These are phyloP conservation scores for Lingula anatina DNA, from an alignment of 2,888 invertebrate genomes.

Conservation along the genomic window DNA sequence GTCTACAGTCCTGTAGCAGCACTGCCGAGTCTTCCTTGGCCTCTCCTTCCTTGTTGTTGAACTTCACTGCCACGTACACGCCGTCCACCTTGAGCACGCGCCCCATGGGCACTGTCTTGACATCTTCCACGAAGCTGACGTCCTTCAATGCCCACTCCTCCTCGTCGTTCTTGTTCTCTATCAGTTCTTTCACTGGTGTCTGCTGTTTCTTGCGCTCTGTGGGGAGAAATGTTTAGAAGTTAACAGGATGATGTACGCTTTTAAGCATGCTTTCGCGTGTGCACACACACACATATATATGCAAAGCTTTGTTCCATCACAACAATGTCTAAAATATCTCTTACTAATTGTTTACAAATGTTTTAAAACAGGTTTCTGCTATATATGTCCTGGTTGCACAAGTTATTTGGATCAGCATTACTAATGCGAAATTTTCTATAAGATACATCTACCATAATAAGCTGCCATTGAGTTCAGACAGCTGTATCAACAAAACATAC, in stretches of 20 bases:
- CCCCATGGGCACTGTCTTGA: constrained; percentile 83
- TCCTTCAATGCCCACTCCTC: constrained; percentile 95
- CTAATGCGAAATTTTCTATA: too few species aligned
- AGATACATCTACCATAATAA: too few species aligned
- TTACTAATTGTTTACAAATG: background rate
- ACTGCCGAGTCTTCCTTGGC: constrained; percentile 64
- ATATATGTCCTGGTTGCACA: background rate
- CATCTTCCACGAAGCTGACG: constrained; percentile 96
- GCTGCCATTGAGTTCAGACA: too few species aligned
- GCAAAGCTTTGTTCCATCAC: too few species aligned
- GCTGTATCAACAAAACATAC: too few species aligned
- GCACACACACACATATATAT: too few species aligned
- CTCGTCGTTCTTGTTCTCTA: constrained; percentile 67
- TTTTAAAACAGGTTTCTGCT: background rate
- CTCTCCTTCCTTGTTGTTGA: constrained; percentile 64
- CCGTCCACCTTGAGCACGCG: constrained; percentile 72
- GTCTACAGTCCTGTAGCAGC: constrained; percentile 81
- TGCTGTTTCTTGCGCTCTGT: constrained; percentile 81
- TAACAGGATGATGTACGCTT: too few species aligned
- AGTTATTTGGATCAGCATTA: too few species aligned
- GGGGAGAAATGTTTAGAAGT: too few species aligned
- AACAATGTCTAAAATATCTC: too few species aligned
- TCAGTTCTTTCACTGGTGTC: constrained; percentile 63
- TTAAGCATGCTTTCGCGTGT: too few species aligned
- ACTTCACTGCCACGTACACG: constrained; percentile 88